phyloP scores from a whole-genome alignment of 1,140 invertebrate species.

The Drosophila elegans region DNA sequence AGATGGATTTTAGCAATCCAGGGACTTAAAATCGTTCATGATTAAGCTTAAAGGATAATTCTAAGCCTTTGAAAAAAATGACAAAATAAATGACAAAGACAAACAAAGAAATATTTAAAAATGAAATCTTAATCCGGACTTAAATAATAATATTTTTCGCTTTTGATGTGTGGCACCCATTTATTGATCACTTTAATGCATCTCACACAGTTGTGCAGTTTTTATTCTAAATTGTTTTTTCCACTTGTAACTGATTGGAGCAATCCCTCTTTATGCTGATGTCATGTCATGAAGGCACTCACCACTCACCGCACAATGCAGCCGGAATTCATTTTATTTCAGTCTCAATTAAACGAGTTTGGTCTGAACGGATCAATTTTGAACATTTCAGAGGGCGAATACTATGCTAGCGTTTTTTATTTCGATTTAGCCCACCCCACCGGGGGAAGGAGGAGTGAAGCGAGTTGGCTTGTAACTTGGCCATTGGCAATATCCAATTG shows the following conservation, averaged over 20 bases:
- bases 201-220: too few relatives aligned
- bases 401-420: constrained; percentile 13
- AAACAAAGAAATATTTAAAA: neutral
- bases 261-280: constrained; percentile 19
- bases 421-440: constrained; percentile 5
- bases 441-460: neutral
- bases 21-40: too few relatives aligned
- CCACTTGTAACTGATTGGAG: constrained; percentile 10
- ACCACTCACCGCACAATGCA: constrained; percentile 23
- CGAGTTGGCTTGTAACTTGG: constrained; percentile 35
- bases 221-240: neutral
- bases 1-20: too few relatives aligned
- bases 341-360: constrained; percentile 51
- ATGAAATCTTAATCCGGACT: too few relatives aligned
- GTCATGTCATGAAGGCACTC: constrained; percentile 38
- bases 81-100: too few relatives aligned
- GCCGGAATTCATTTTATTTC: constrained; percentile 45
- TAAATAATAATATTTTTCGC: too few relatives aligned
- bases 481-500: constrained; percentile 76
- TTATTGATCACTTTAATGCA: too few relatives aligned
- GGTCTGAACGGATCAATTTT: constrained; percentile 34
- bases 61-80: too few relatives aligned
- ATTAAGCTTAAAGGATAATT: too few relatives aligned
- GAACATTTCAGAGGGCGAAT: constrained; percentile 18
- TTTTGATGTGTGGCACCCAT: too few relatives aligned